These are phyloP conservation scores for Porites divaricata DNA, from an alignment of 92 coral and sea anemone genomes.

Conservation along the genomic window DNA sequence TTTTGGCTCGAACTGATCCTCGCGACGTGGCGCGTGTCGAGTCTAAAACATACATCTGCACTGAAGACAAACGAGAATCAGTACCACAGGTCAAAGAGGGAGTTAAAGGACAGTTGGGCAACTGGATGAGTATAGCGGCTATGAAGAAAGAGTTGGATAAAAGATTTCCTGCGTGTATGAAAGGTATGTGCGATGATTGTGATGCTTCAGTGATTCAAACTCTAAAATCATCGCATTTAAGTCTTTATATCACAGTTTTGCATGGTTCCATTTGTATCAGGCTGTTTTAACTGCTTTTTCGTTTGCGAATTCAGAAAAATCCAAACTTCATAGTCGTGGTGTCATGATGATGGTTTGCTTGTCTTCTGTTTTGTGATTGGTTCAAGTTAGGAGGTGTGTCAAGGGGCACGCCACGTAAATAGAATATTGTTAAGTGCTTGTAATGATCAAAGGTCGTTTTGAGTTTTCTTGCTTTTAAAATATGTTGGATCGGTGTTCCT, in stretches of 20 bases:
- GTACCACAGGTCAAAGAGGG: conserved; percentile 75
- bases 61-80: conserved; percentile 70
- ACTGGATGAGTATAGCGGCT: conserved; percentile 78
- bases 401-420: conserved; percentile 69
- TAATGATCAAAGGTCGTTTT: conserved; percentile 38
- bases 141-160: conserved; percentile 67
- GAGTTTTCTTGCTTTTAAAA: not conserved
- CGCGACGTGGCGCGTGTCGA: conserved; percentile 94
- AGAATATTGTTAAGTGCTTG: conserved; percentile 1
- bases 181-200: conserved; percentile 52
- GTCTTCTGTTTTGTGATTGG: conserved; percentile 53
- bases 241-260: too few relatives aligned
- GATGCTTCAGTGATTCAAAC: not conserved
- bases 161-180: conserved; percentile 86
- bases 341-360: conserved; percentile 3
- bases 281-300: not conserved
- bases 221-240: not conserved
- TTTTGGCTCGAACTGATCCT: conserved; percentile 87
- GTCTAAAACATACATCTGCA: conserved; percentile 86
- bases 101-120: conserved; percentile 73
- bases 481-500: not conserved
- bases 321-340: conserved; percentile 6
- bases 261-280: not conserved
- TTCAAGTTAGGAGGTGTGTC: conserved; percentile 52
- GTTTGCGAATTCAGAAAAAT: not conserved